Base-by-base conservation (phyloP, 2,888 invertebrate genomes). In the Drosophila rubida region DNA sequence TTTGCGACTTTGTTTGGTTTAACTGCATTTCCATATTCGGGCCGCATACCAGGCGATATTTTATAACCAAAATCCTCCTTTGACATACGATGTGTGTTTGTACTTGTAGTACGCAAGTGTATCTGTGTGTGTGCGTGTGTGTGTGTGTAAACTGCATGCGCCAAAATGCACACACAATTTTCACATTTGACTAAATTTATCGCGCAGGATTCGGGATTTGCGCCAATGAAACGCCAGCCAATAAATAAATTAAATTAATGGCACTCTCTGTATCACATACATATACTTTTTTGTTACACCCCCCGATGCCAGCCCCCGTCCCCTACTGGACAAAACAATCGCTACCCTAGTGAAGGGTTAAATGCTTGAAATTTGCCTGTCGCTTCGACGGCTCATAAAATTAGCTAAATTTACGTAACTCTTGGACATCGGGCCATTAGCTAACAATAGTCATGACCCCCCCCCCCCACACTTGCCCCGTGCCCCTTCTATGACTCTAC, bases 161-260 rank as follows among this genome's bases (percentile, higher is more conserved):
- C 66, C 72, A 81, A 89, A 83, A 75, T 88, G 85, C 88, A 89
- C 87, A 86, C 86, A 89, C 88, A 89, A 89, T 90, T 90, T 88
- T 87, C 90, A 88, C 90, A 90, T 90, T 90, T 84, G 76, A 86
- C 83, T 79, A 87, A 90, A 90, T 90, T 90, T 90, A 90, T 89
- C 83, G 69, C 71, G 57, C 13, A 72, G 69, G 79, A 75, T 76
- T 80, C 70, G 78, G 88, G 89, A 89, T 91, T 82, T 82, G 89
- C 84, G 83, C 89, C 91, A 91, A 91, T 91, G 89, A 90, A 90
- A 90, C 75, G 80, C 81, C 89, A 90, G 90, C 86, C 90, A 91
- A 91, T 91, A 91, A 91, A 91, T 91, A 91, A 91, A 91, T 90
- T 91, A 90, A 91, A 91, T 90, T 89, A 90, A 91, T 90, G 89